These are phyloP conservation scores for Seira sanloemensis DNA, from an alignment of 2,888 invertebrate species.

Conservation along the genomic window DNA sequence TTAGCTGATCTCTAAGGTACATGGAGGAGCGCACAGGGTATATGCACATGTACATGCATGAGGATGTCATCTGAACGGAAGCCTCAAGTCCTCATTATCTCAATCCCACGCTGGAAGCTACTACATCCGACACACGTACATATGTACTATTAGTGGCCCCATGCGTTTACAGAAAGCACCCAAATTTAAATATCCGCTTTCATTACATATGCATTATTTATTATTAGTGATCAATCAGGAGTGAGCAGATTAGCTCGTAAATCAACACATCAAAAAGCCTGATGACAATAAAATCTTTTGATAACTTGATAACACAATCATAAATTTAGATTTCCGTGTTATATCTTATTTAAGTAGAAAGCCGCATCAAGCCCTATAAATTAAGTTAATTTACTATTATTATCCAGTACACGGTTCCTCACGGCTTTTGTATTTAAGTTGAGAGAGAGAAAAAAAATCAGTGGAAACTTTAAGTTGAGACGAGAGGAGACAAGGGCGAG, in stretches of 20 bases:
- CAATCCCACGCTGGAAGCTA: slow-evolving; percentile 2
- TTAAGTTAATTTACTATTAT: neutral
- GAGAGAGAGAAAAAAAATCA: no score
- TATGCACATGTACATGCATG: no score
- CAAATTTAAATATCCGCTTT: slow-evolving; percentile 28
- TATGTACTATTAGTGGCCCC: neutral
- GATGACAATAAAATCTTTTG: slow-evolving; percentile 31
- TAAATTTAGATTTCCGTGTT: slow-evolving; percentile 17
- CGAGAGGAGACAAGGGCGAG: neutral
- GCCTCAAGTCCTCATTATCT: neutral
- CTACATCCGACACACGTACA: neutral
- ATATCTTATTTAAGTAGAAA: neutral
- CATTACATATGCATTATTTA: slow-evolving; percentile 14
- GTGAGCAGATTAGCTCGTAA: slow-evolving; percentile 26
- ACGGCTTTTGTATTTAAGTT: neutral
- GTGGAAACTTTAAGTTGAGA: neutral
- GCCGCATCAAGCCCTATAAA: neutral
- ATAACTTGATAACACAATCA: slow-evolving; percentile 16
- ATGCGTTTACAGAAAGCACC: neutral
- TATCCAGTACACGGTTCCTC: neutral
- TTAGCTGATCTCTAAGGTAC: neutral
- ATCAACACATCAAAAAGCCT: slow-evolving; percentile 21
- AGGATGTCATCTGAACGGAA: neutral
- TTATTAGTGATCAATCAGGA: slow-evolving; percentile 19
- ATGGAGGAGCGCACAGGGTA: neutral